Evolutionary conservation across 2,888 invertebrate species (phyloP), one percentile per base, ranked within the genome.

Genomic region (Dicranocentrus wangi): DNA sequence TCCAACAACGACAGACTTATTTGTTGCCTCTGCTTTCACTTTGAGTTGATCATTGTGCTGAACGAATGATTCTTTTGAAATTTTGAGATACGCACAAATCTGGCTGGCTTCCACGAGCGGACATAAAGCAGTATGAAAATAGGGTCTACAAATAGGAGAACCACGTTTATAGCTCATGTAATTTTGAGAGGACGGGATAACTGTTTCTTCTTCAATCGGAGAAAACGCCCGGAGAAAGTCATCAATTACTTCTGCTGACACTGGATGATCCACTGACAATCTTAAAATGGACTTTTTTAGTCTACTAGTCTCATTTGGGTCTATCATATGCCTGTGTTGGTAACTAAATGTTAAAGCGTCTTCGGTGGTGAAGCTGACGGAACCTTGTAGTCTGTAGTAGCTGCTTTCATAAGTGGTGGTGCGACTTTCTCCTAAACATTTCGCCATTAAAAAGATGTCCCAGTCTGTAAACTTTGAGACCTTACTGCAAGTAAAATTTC

Each of bases 321-420:
- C 27, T 19, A 76, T 19, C 21, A 60, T 66, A 1, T 27, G 1
- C 8, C 60, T 21, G 17, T 76, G 76, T 19, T 60, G 28, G 42
- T 68, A 76, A 5, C 27, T 58, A 10, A 76, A 60, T 0, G 76
- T 76, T 2, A 76, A 25, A 23, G 76, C 76, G 2, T 68, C 55
- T 10, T 58, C 28, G 0, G 76, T 76, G 2, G 47, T 47, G 42
- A 76, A 76, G 7, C 76, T 66, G 28, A 66, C 66, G 1, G 55
- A 55, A 19, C 51, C 58, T 19, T 76, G 76, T 8, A 76, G 60
- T 28, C 76, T 39, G 32, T 76, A 76, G 21, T 68, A 76, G 19
- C 76, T 68, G 28, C 68, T 66, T 19, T 58, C 19, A 51, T 76
- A 76, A 42, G 8, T 17, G n/a, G n/a, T n/a, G n/a, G n/a, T n/a